Evolutionary conservation across 2,797 vertebrate genomes (phyloP).

Genomic region (Lithobates sylvaticus): DNA sequence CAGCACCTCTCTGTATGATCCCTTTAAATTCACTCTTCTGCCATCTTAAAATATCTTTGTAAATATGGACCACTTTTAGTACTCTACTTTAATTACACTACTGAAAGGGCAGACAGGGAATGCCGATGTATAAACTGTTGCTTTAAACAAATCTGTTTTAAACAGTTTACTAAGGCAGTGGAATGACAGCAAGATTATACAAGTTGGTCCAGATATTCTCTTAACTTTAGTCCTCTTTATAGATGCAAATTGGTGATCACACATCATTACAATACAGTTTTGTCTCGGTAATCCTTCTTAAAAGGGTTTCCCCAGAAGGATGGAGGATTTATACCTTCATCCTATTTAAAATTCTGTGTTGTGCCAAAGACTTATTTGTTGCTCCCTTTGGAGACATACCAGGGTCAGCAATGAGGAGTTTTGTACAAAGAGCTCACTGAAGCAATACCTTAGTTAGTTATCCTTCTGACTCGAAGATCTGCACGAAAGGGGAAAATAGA

Average conservation of each 20-base stretch:
- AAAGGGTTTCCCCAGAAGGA: slow-evolving; percentile 1
- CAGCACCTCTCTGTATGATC: background rate
- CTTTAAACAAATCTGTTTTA: slow-evolving; percentile 20
- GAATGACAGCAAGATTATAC: slow-evolving; percentile 39
- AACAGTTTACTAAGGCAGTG: slow-evolving; percentile 36
- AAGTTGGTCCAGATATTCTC: slow-evolving; percentile 45
- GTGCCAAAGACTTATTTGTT: slow-evolving; percentile 60
- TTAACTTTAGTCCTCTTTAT: slow-evolving; percentile 47
- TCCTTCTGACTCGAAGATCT: slow-evolving; percentile 55
- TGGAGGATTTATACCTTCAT: slow-evolving; percentile 52
- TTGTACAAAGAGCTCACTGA: slow-evolving; percentile 60
- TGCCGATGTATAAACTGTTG: slow-evolving; percentile 7
- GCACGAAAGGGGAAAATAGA: slow-evolving; percentile 38
- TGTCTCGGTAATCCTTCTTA: background rate
- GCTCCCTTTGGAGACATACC: slow-evolving; percentile 53
- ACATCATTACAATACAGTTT: slow-evolving; percentile 22
- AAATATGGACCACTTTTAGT: background rate
- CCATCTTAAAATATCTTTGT: background rate
- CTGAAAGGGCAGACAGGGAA: background rate
- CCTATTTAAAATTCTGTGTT: slow-evolving; percentile 61
- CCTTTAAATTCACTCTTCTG: background rate
- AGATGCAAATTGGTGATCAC: background rate
- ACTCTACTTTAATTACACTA: background rate
- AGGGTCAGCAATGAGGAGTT: slow-evolving; percentile 59
- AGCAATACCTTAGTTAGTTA: slow-evolving; percentile 58